phyloP scores from a whole-genome alignment of 1,140 invertebrate species.

The Bilobella aurantiaca region DNA sequence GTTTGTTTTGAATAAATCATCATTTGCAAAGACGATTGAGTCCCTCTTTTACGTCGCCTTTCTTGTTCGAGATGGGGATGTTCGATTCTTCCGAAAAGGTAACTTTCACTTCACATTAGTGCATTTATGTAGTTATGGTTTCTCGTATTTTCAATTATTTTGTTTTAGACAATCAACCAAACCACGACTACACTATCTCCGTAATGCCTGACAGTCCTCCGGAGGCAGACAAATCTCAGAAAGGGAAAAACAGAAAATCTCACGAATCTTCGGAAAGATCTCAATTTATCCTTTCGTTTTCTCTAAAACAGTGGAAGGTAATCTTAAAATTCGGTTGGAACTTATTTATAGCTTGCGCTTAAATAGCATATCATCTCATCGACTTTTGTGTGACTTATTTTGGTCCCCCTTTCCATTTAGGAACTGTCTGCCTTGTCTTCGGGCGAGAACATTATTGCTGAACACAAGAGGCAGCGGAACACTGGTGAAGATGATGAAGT shows the following conservation, averaged over 20 bases:
- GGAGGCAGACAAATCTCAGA: neutral
- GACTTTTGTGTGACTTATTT: neutral
- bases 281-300: constrained; percentile 11
- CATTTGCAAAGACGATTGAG: constrained; percentile 16
- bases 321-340: too few relatives aligned
- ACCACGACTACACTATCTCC: neutral
- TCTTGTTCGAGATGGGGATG: constrained; percentile 16
- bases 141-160: too few relatives aligned
- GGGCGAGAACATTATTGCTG: neutral
- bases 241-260: neutral
- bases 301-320: constrained; percentile 6
- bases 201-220: neutral
- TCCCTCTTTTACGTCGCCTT: constrained; percentile 18
- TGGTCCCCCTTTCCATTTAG: neutral
- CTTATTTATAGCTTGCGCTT: neutral
- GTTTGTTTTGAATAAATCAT: constrained; percentile 11
- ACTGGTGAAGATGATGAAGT: neutral
- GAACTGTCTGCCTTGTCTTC: neutral
- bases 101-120: neutral
- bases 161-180: neutral
- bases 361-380: neutral
- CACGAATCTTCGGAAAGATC: neutral
- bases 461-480: neutral
- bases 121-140: neutral
- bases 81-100: constrained; percentile 10